Base-by-base conservation (phyloP, 2,888 invertebrate genomes). In the Hesperia comma region DNA sequence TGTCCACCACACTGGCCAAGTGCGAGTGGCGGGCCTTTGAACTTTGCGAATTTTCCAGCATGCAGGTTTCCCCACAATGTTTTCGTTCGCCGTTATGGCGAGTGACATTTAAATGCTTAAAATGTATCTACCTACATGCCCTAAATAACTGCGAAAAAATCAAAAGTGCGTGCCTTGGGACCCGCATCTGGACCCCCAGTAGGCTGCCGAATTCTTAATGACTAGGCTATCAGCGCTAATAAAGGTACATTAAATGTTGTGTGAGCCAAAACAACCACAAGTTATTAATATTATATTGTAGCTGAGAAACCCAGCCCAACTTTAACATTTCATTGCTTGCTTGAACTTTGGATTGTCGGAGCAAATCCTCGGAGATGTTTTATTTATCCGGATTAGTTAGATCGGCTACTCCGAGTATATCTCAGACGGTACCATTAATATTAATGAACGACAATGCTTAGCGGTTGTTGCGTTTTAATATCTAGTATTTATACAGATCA, bases 371-470 rank as follows among this genome's bases (percentile, higher is more conserved):
- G 63, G 46, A 51, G 32, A 66, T 69, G 63, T 71, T 69, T 71
- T 71, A 71, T 71, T 71, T 71, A 68, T 67, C 33, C 56, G 63
- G 71, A 57, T 71, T 70, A 68, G 63, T 51, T 62, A 68, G 69
- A 68, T 68, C 54, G 60, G 55, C 43, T 68, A 61, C 63, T 67
- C 40, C 68, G 17, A 66, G 63, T 51, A 41, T 71, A 68, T 69
- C 63, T 63, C 43, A 61, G 63, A 63, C 51, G 51, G 10, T 53
- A 53, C 49, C 17, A 53, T 53, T 26, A 53, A 53, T 53, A 53
- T 53, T 53, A 32, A 53, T 53, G 32, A 53, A 53, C 32, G 32
- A 53, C 5, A 21, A 12, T 26, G 53, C 21, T 51, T 51, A 21
- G 21, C 12, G 51, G 14, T 53, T 53, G 53, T 53, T 53, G 53